These are phyloP conservation scores for Poeciliopsis paucimaculata DNA, from an alignment of 2,797 vertebrate genomes.

Conservation along the genomic window DNA sequence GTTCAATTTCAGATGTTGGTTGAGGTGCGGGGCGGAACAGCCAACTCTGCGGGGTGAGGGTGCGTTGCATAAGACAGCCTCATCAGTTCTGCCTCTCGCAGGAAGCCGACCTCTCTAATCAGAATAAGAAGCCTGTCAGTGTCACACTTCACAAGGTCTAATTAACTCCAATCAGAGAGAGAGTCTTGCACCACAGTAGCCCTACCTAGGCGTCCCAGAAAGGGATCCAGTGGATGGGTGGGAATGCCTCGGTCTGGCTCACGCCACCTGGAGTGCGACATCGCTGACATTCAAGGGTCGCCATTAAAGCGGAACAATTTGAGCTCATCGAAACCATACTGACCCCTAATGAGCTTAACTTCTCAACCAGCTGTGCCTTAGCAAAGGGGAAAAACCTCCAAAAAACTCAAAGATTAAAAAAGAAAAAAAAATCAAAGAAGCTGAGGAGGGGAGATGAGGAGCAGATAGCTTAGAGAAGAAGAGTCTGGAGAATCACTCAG, in stretches of 20 bases:
- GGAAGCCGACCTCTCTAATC: constrained; percentile 78
- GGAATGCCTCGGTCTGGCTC: constrained; percentile 10
- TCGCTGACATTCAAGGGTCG: constrained; percentile 61
- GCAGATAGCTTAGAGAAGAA: not conserved
- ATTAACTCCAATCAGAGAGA: constrained; percentile 81
- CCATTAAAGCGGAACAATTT: constrained; percentile 59
- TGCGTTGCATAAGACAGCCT: constrained; percentile 54
- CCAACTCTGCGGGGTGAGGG: constrained; percentile 26
- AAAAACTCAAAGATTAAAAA: not conserved
- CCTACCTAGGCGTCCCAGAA: constrained; percentile 44
- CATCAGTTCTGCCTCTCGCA: constrained; percentile 77
- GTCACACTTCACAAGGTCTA: constrained; percentile 78
- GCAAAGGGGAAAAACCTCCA: not conserved
- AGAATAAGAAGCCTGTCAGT: constrained; percentile 79
- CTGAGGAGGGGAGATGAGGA: constrained; percentile 22
- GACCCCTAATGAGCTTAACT: constrained; percentile 55
- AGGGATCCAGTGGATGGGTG: constrained; percentile 17
- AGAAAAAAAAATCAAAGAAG: constrained; percentile 37
- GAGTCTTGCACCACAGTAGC: constrained; percentile 71
- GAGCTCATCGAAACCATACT: constrained; percentile 56
- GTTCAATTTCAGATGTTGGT: constrained; percentile 1
- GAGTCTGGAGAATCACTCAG: constrained; percentile 23
- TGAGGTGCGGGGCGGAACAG: constrained; percentile 17
- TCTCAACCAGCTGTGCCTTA: constrained; percentile 57
- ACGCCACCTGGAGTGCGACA: constrained; percentile 29